These are phyloP conservation scores for Epizoanthus rinbou DNA, from an alignment of 92 coral and sea anemone species.

Conservation along the genomic window DNA sequence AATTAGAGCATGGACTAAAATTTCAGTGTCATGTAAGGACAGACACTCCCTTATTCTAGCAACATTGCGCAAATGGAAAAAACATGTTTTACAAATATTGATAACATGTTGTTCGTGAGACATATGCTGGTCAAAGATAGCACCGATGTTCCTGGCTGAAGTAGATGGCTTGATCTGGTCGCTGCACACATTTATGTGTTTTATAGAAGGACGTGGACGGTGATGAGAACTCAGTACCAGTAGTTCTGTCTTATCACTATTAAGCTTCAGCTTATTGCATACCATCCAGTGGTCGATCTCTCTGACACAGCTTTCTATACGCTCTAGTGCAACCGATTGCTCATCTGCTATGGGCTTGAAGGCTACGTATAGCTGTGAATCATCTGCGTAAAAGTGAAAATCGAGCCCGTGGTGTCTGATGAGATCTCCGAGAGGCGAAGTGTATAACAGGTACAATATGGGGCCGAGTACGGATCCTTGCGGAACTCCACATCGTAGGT, in stretches of 20 bases:
- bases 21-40: too few relatives aligned
- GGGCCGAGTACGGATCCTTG: constrained; percentile 59
- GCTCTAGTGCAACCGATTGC: constrained; percentile 1
- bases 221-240: constrained; percentile 35
- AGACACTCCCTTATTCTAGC: too few relatives aligned
- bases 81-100: too few relatives aligned
- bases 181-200: too few relatives aligned
- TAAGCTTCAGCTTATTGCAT: constrained; percentile 29
- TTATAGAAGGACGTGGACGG: background rate
- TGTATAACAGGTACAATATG: constrained; percentile 42
- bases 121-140: too few relatives aligned
- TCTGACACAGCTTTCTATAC: constrained; percentile 45
- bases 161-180: too few relatives aligned
- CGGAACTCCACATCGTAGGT: constrained; percentile 29
- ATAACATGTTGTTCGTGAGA: too few relatives aligned
- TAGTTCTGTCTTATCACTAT: constrained; percentile 43
- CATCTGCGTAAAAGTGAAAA: constrained; percentile 56
- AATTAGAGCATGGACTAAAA: too few relatives aligned
- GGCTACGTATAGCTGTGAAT: constrained; percentile 27
- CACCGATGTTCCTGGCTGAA: too few relatives aligned
- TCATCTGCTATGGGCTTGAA: too few relatives aligned
- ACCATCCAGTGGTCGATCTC: constrained; percentile 50
- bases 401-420: constrained; percentile 53
- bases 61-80: too few relatives aligned
- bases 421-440: constrained; percentile 55